Evolutionary conservation across 2,888 invertebrate species (phyloP), one percentile per base, ranked within the genome.

Genomic region (Caenorhabditis afra): DNA sequence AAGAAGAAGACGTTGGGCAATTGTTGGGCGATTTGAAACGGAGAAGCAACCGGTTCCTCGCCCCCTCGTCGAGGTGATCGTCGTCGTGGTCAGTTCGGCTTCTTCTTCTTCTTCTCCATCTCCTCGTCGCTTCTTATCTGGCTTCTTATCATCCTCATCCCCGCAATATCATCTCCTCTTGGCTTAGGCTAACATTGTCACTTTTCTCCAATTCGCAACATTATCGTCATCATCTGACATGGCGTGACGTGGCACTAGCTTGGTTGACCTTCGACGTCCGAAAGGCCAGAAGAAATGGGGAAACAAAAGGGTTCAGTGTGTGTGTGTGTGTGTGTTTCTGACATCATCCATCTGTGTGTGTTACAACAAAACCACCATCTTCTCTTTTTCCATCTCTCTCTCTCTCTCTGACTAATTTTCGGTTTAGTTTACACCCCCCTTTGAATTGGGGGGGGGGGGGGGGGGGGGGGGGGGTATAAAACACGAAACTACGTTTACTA

Each of bases 1-100:
- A 65, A 45, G 16, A 44, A 29, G 55, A 66, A 55, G 66, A 55
- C 53, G 53, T 66, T 66, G 55, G 66, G 66, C 66, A 66, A 66
- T 57, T 61, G 45, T n/a, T n/a, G n/a, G n/a, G 11, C 37, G 11
- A 37, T 8, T 37, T 11, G 37, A 37, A 37, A 37, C 5, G n/a
- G 45, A 14, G 12, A 45, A 35, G n/a, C 14, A 35, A 39, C 49
- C 37, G 37, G 53, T 53, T 50, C 53, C n/a, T n/a, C n/a, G n/a
- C n/a, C n/a, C 37, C 37, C 7, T 37, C 12, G 41, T 41, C 11
- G 41, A 14, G 41, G 41, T 14, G 41, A 41, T 41, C 12, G 44
- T 29, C 50, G 29, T 41, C 29, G 45, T 14, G 16, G 39, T 20
- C 44, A 52, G 29, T 41, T 41, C 14, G 53, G 29, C 53, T 16